Percentiles rank a stretch among this genome's conserved stretches.
phyloP scores from a whole-genome alignment of 2,113 vertebrate species.

The Polypterus bichir region DNA sequence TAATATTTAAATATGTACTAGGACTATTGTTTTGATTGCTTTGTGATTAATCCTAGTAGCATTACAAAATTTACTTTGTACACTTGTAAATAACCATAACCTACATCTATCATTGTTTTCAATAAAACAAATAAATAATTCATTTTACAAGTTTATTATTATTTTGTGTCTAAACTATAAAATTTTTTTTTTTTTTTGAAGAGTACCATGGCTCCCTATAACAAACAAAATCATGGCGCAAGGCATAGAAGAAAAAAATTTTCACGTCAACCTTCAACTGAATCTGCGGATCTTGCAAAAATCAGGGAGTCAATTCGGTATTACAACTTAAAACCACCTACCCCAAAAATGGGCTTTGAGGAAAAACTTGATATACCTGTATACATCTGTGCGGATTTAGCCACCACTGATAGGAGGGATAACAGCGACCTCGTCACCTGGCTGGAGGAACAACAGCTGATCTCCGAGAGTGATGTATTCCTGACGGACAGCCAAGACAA shows the following conservation, averaged over 20 bases:
- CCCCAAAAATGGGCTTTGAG: neutral
- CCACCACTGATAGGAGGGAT: constrained; percentile 91
- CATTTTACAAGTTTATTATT: neutral
- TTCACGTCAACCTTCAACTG: neutral
- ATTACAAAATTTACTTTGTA: no score
- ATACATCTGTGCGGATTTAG: constrained; percentile 29
- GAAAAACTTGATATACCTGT: constrained; percentile 24
- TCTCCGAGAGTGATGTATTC: constrained; percentile 77
- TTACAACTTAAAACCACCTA: neutral
- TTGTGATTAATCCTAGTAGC: no score
- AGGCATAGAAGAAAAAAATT: neutral
- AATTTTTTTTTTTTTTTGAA: neutral
- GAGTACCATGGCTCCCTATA: constrained; percentile 11
- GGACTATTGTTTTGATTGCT: no score
- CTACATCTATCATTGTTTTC: constrained; percentile 19
- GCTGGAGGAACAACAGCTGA: constrained; percentile 52
- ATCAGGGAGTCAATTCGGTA: constrained; percentile 8
- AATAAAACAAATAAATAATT: constrained; percentile 1
- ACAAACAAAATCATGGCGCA: neutral
- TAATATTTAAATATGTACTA: no score
- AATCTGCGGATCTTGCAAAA: constrained; percentile 10
- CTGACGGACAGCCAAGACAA: constrained; percentile 75
- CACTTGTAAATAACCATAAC: neutral
- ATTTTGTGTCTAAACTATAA: neutral
- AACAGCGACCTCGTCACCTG: constrained; percentile 84